Evolutionary conservation across 1,140 invertebrate species (phyloP).

Genomic region (Caenorhabditis remanei): DNA sequence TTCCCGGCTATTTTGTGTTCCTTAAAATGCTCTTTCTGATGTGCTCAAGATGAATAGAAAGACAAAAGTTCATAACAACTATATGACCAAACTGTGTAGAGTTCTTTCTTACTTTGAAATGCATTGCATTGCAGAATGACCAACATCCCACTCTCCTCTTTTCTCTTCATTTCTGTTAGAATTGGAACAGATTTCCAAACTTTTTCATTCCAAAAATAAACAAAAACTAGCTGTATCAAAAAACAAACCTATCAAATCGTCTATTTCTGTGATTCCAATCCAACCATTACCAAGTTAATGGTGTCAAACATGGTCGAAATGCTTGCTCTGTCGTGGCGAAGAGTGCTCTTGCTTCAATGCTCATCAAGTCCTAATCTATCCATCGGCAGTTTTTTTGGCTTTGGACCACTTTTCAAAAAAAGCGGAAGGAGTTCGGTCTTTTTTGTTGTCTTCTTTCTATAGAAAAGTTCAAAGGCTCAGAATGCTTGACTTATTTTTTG

Average conservation of each 20-base stretch:
- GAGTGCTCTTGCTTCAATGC: conserved; percentile 45
- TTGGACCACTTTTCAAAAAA: background rate
- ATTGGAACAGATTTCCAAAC: background rate
- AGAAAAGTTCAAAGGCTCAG: background rate
- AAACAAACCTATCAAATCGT: conserved; percentile 23
- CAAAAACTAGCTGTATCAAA: background rate
- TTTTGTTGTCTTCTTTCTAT: background rate
- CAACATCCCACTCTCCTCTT: background rate
- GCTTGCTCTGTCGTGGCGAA: background rate
- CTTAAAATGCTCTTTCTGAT: background rate
- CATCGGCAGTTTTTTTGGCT: background rate
- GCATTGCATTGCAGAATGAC: background rate
- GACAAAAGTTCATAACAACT: conserved; percentile 26
- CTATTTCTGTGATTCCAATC: background rate
- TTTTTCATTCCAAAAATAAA: background rate
- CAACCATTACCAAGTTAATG: conserved; percentile 17
- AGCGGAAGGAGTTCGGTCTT: conserved; percentile 14
- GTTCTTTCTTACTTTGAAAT: conserved; percentile 24
- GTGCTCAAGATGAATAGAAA: conserved; percentile 9
- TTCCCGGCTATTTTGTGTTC: background rate
- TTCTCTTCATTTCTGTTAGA: background rate
- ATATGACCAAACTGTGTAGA: conserved; percentile 16
- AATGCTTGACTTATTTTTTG: background rate
- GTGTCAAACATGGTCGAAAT: conserved; percentile 22
- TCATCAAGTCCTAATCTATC: conserved; percentile 52